Percentiles rank a stretch among this genome's conserved stretches.
phyloP scores from a whole-genome alignment of 2,113 vertebrate genomes.

The Strix aluco region DNA sequence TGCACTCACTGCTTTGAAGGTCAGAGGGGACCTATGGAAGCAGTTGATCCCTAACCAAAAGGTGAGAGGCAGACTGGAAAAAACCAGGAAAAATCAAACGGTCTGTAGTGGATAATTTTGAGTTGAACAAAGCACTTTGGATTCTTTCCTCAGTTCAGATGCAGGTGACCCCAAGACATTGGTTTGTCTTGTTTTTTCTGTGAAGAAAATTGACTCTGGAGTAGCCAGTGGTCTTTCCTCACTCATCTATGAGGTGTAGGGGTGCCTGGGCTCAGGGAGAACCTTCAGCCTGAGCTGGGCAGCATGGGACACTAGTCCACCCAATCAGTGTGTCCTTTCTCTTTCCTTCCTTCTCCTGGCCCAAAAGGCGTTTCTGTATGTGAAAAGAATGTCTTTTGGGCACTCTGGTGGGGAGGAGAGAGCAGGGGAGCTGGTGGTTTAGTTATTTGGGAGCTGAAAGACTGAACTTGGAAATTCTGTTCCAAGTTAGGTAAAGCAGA shows the following conservation, averaged over 20 bases:
- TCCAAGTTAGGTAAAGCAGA: neutral
- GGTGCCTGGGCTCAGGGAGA: neutral
- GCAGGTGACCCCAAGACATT: neutral
- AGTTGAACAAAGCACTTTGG: neutral
- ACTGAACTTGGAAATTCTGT: neutral
- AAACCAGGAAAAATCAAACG: neutral
- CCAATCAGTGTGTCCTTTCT: neutral
- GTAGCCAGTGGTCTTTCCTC: neutral
- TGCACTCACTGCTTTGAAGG: neutral
- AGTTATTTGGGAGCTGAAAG: neutral
- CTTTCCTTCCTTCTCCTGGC: neutral
- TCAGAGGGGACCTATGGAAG: neutral
- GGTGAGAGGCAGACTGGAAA: neutral
- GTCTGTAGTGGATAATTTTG: neutral
- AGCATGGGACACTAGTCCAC: neutral
- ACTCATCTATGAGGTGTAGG: neutral
- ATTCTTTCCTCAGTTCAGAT: neutral
- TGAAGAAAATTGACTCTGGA: neutral
- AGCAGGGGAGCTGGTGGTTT: neutral
- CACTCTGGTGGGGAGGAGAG: neutral
- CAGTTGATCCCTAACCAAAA: neutral
- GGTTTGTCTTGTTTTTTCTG: neutral
- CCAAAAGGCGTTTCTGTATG: neutral
- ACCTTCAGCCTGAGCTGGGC: neutral
- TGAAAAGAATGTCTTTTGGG: neutral